These are phyloP conservation scores for Huso huso DNA, from an alignment of 2,797 vertebrate species.

Conservation along the genomic window DNA sequence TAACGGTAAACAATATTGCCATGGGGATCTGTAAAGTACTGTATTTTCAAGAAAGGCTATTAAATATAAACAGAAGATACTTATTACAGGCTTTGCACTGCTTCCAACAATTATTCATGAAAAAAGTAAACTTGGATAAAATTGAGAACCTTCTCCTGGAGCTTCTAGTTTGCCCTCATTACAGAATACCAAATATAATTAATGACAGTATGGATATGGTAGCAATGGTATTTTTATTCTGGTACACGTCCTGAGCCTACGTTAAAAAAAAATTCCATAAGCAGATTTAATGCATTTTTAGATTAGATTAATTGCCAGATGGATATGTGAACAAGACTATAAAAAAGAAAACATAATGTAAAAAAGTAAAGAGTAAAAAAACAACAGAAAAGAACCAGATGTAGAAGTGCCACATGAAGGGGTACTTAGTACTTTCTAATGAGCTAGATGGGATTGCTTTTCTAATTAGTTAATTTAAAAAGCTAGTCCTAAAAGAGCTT, in stretches of 20 bases:
- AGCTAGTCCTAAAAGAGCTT: background rate
- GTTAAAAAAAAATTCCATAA: conserved; percentile 24
- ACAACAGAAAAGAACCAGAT: conserved; percentile 37
- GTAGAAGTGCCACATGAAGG: conserved; percentile 25
- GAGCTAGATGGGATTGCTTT: conserved; percentile 42
- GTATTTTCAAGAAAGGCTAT: background rate
- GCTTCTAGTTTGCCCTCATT: conserved; percentile 22
- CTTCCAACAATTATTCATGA: conserved; percentile 27
- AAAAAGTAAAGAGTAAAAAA: conserved; percentile 39
- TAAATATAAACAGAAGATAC: background rate
- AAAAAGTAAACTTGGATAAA: conserved; percentile 24
- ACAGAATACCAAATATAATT: conserved; percentile 20
- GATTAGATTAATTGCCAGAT: conserved; percentile 42
- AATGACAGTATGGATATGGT: conserved; percentile 16
- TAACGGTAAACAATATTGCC: too few relatives aligned
- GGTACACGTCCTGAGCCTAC: conserved; percentile 24
- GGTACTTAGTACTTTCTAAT: conserved; percentile 37
- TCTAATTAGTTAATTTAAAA: conserved; percentile 39
- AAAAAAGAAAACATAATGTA: conserved; percentile 29
- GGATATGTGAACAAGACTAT: conserved; percentile 35
- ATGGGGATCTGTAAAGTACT: background rate
- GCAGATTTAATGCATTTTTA: conserved; percentile 33
- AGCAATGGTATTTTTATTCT: conserved; percentile 33
- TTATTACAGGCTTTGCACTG: background rate
- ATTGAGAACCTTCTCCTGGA: conserved; percentile 19